Base-by-base conservation (phyloP, 2,113 vertebrate species). In the Uria lomvia region DNA sequence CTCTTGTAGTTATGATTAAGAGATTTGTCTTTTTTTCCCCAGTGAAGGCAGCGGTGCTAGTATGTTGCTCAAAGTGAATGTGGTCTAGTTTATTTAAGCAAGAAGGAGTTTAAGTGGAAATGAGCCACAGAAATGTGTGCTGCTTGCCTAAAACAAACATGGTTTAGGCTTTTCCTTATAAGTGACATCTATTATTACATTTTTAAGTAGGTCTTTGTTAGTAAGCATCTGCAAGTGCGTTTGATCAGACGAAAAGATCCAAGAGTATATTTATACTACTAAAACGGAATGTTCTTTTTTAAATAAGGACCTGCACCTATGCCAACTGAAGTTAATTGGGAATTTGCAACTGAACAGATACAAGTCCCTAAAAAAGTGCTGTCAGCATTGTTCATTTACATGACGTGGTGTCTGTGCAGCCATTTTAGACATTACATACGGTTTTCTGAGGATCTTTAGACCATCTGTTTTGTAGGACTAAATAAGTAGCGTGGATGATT, bases 101-200 rank as follows among this genome's bases (percentile, higher is more conserved):
- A 91, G 91, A 96, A 78, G 76, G 68, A 94, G 59, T 84, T 96
- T 95, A 94, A 96, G 90, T 85, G 92, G 82, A 97, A 93, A 79
- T 83, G 68, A 94, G 66, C 93, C 75, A 73, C 92, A 92, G 86
- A 81, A 87, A 96, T 75, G 63, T 82, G 62, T 81, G 74, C 86
- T 92, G 86, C 93, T 97, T 96, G 93, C 92, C 86, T 96, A 96
- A 97, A 96, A 83, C 92, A 97, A 97, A 96, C 72, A 94, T 62
- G 71, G 55, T 88, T 80, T 83, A 45, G 63, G 26, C 77, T 85
- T 88, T 94, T 74, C 78, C 86, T 67, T 84, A 7, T 30, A 95
- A 95, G 76, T 63, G 45, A 88, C 53, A 90, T 83, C 49, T 81
- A 93, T 93, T 96, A 81, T 74, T 95, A 93, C 49, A 56, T 95